Base-by-base conservation (phyloP, 2,888 invertebrate species). In the Thumatha senex region DNA sequence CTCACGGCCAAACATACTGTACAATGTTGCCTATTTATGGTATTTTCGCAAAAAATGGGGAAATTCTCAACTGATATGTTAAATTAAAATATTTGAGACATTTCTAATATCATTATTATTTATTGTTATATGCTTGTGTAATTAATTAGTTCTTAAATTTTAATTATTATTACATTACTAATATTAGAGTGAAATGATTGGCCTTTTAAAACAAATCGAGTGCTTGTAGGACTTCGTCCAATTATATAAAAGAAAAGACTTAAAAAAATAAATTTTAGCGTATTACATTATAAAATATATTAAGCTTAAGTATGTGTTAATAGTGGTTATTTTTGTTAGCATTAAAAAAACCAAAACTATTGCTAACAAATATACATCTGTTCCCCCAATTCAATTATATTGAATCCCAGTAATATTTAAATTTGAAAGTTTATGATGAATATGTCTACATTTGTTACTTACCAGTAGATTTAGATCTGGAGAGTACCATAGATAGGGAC, bases 191-290 rank as follows among this genome's bases (percentile, higher is more conserved):
- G 54, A 76, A 80, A 65, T 63, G 66, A 86, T 87, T 86, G 87
- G 89, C 88, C 89, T 88, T 89, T 82, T 60, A 65, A 76, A 77
- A n/a, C n/a, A 80, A 81, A 77, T 74, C 56, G 87, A 78, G 90
- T 89, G 90, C 89, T 89, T 86, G 82, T 63, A 52, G 90, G 88
- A 88, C 89, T 68, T 64, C 82, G 89, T 89, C 90, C 89, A 79
- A 9, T 70, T 67, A 67, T 70, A 60, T 65, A 67, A 63, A 80
- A 71, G 80, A 89, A 89, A 90, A 89, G 90, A 89, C 89, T 89
- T 89, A 70, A 85, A 74, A 56, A 76, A 80, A 80, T 77, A 86
- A 89, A 87, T 81, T 84, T 81, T 80, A 72, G 75, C 70, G 73
- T 68, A 67, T 69, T 73, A 68, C 67, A 50, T 61, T 61, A 65